Base-by-base conservation (phyloP, 2,797 vertebrate species). In the Periophthalmus magnuspinnatus region DNA sequence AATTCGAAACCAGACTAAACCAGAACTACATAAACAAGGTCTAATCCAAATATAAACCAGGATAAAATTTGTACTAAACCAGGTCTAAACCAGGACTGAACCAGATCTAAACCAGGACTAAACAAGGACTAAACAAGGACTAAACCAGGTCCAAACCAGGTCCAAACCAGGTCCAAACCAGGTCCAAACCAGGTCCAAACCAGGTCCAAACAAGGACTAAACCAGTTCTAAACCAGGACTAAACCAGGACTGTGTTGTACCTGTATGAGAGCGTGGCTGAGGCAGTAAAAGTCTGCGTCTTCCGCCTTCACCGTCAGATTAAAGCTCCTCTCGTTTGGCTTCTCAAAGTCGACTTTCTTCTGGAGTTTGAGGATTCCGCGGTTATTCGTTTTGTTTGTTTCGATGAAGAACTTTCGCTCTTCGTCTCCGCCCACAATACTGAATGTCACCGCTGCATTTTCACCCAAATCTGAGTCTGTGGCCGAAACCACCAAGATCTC, bases 291-390 rank as follows among this genome's bases (percentile, higher is more conserved):
- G 68, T 95, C 93, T 0, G 90, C 86, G 36, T 97, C 96, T 69
- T 97, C 95, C 0, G 92, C 95, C 90, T 95, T 96, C 79, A 97
- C 75, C 0, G 96, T 97, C 81, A 97, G 84, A 71, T 97, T 97
- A 86, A 97, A 97, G 0, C 89, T 90, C 50, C 95, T 92, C 80
- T 97, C 96, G 0, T 94, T 93, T 19, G 94, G 93, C 60, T 95
- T 96, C 86, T 97, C 96, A 59, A 94, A 97, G 84, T 97, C 96
- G 0, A 97, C 81, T 78, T 21, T 91, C 75, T 96, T 96, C 79
- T 90, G 92, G 0, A 97, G 92, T 5, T 90, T 86, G 17, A 97
- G 86, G 24, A 94, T 81, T 0, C 95, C 96, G 0, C 89, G 83
- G 5, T 83, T 89, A 74, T 93, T 94, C 16, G 89, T 82, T 84